Evolutionary conservation across 2,113 vertebrate genomes (phyloP), one percentile per base, ranked within the genome.

Genomic region (Indri indri): DNA sequence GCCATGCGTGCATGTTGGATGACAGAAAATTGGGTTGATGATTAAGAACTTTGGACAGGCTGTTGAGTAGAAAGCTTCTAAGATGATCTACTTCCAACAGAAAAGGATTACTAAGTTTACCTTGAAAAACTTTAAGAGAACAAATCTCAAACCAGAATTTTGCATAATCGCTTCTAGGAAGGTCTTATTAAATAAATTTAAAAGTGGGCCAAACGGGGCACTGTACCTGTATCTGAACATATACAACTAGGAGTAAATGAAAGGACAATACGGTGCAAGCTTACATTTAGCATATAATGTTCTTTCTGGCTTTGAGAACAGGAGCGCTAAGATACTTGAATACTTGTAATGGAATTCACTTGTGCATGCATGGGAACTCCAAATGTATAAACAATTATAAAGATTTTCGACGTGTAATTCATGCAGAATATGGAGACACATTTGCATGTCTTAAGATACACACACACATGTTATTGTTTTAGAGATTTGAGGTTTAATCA

Each of bases 341-440:
- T 66, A 74, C 32, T n/a, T 88, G 77, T 71, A 54, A 91, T 74
- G 40, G 66, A 89, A 93, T 74, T 90, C 12, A 27, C 22, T 80
- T 85, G 73, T 42, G 68, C 2, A 85, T 50, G 80, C 82, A 73
- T 59, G 25, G 50, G 23, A 84, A 16, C 34, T 88, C 68, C 40
- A 95, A 90, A 91, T 27, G 25, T 71, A 66, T 34, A 80, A 91
- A 71, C 37, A 96, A 66, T 59, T 77, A 54, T 42, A 80, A 85
- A 96, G 50, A 71, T 88, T 85, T 96, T 91, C 59, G 65, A 89
- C 89, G 17, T 77, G 34, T 73, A 95, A 76, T n/a, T 91, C 34
- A 82, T 23, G 27, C 8, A 73, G 71, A 76, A 61, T 88, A 30
- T 73, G 37, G 7, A 79, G 47, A 81, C 37, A 73, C 14, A 85